These are phyloP conservation scores for Cataglyphis livida DNA, from an alignment of 2,888 invertebrate genomes.

Conservation along the genomic window DNA sequence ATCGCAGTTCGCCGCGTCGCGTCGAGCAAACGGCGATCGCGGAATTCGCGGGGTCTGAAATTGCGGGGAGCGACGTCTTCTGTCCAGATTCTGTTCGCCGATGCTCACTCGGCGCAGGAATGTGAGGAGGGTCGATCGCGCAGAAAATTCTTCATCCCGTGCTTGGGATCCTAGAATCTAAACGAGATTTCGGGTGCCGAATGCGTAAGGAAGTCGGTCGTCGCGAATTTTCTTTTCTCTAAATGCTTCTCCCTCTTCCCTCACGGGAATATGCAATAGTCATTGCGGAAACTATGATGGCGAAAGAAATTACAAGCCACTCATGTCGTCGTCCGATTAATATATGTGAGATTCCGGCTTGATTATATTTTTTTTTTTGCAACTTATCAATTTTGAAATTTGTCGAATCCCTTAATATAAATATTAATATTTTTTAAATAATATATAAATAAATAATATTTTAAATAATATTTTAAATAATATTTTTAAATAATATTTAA, in stretches of 20 bases:
- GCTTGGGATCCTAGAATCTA: constrained; percentile 37
- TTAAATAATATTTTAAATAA: too few species aligned
- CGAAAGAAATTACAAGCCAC: neutral
- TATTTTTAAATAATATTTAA: too few species aligned
- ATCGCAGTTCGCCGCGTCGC: constrained; percentile 41
- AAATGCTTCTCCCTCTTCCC: neutral
- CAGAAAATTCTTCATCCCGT: constrained; percentile 54
- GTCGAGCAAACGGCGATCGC: constrained; percentile 10
- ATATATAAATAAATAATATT: too few species aligned
- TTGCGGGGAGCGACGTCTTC: constrained; percentile 30
- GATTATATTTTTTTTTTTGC: neutral
- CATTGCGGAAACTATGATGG: neutral
- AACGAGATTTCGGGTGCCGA: constrained; percentile 49
- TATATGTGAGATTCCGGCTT: neutral
- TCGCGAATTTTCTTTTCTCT: neutral
- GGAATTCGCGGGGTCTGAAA: constrained; percentile 69
- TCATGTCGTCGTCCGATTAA: neutral
- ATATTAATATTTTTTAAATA: neutral
- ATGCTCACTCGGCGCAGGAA: constrained; percentile 62
- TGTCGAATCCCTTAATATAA: neutral
- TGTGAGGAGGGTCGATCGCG: constrained; percentile 61
- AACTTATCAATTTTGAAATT: constrained; percentile 1
- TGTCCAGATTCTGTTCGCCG: constrained; percentile 62
- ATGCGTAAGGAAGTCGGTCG: constrained; percentile 33
- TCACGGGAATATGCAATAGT: constrained; percentile 25